Conservation (phyloP, 2,888 invertebrate species). For the Troides oblongomaculatus region DNA sequence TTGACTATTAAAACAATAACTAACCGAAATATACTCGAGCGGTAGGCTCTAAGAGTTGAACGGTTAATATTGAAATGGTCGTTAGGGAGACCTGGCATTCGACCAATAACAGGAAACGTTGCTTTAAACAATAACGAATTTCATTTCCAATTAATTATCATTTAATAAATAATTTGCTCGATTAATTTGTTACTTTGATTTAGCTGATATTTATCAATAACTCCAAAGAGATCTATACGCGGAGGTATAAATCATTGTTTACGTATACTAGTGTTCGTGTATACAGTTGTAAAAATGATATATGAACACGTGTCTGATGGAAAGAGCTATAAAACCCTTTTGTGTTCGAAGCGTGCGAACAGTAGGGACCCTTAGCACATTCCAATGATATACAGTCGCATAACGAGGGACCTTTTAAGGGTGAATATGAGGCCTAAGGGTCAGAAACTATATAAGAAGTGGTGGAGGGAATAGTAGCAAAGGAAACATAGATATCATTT, state of each 20-base stretch:
- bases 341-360: slow-evolving; percentile 41
- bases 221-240: too few species aligned
- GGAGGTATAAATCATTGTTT: too few species aligned
- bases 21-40: slow-evolving; percentile 10
- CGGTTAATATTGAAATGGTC: slow-evolving; percentile 24
- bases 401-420: slow-evolving; percentile 49
- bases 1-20: too few species aligned
- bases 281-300: slow-evolving; percentile 27
- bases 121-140: slow-evolving; percentile 31
- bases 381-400: slow-evolving; percentile 50
- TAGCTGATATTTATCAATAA: too few species aligned
- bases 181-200: too few species aligned
- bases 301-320: slow-evolving; percentile 39
- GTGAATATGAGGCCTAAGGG: slow-evolving; percentile 41
- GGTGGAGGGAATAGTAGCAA: slow-evolving; percentile 24
- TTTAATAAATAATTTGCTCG: too few species aligned
- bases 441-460: slow-evolving; percentile 32
- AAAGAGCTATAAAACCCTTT: slow-evolving; percentile 39
- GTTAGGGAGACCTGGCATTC: slow-evolving; percentile 25
- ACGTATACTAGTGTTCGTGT: too few species aligned
- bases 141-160: slow-evolving; percentile 21
- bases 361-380: slow-evolving; percentile 45
- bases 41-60: slow-evolving; percentile 16
- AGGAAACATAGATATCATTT: background rate
- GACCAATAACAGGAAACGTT: slow-evolving; percentile 28